Percentiles rank a stretch among this genome's conserved stretches.
phyloP scores from a whole-genome alignment of 2,797 vertebrate species.

The Echeneis naucrates region DNA sequence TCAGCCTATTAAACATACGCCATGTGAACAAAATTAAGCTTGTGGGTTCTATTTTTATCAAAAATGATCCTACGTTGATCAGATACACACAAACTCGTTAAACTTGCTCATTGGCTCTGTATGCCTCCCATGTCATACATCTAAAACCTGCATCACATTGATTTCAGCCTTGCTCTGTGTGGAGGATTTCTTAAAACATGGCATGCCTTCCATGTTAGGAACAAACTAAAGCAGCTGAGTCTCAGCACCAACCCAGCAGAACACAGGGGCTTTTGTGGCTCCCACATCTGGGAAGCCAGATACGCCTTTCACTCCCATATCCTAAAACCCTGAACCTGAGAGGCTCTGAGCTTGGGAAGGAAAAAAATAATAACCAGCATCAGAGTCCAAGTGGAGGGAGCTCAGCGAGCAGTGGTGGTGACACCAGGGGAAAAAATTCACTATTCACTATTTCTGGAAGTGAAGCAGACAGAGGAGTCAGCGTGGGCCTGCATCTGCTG shows the following conservation, averaged over 20 bases:
- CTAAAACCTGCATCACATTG: background rate
- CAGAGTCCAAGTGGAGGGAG: background rate
- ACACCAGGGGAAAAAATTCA: background rate
- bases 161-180: background rate
- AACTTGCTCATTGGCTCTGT: background rate
- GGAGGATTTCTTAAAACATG: slow-evolving; percentile 20
- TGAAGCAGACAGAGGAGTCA: background rate
- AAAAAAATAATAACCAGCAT: background rate
- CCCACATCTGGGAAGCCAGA: slow-evolving; percentile 73
- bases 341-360: slow-evolving; percentile 16
- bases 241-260: background rate
- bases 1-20: too few species aligned
- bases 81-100: background rate
- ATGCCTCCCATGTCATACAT: too few species aligned
- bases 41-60: background rate
- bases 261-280: slow-evolving; percentile 67
- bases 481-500: accelerated
- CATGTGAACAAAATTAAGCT: background rate
- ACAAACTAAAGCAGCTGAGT: slow-evolving; percentile 1
- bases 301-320: slow-evolving; percentile 35
- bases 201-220: slow-evolving; percentile 2
- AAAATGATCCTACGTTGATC: background rate
- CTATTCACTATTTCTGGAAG: background rate
- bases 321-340: slow-evolving; percentile 18
- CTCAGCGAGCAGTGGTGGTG: background rate